phyloP scores from a whole-genome alignment of 2,888 invertebrate species.

The Aphrophora alni region DNA sequence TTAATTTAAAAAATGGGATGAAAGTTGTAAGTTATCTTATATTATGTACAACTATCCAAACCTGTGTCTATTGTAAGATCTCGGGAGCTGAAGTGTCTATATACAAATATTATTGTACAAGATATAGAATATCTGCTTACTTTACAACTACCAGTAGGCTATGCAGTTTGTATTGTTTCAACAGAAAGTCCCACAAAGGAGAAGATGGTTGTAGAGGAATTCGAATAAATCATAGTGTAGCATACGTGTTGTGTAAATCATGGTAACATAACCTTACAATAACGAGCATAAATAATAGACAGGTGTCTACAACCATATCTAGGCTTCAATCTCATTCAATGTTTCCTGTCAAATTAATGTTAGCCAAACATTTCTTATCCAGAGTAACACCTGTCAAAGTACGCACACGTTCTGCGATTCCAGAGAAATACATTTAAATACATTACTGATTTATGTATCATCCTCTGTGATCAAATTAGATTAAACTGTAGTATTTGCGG shows the following conservation, averaged over 20 bases:
- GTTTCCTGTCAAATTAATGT: background rate
- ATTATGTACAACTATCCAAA: no score
- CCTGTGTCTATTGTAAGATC: no score
- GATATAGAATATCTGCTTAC: no score
- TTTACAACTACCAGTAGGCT: no score
- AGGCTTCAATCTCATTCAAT: background rate
- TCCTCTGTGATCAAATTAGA: no score
- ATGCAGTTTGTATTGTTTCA: background rate
- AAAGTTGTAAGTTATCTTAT: no score
- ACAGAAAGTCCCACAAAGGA: background rate
- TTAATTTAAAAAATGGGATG: no score
- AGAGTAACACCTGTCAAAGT: background rate
- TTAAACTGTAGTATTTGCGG: no score
- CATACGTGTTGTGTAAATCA: background rate
- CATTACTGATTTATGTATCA: no score
- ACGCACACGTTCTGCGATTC: background rate
- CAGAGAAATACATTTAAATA: background rate
- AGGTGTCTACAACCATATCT: background rate
- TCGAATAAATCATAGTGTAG: background rate
- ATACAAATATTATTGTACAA: no score
- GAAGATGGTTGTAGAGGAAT: background rate
- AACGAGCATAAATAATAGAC: constrained; percentile 5
- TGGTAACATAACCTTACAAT: background rate
- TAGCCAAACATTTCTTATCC: background rate
- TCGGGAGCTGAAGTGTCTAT: no score